Evolutionary conservation across 2,888 invertebrate species (phyloP), one percentile per base, ranked within the genome.

Genomic region (Anodontia alba): DNA sequence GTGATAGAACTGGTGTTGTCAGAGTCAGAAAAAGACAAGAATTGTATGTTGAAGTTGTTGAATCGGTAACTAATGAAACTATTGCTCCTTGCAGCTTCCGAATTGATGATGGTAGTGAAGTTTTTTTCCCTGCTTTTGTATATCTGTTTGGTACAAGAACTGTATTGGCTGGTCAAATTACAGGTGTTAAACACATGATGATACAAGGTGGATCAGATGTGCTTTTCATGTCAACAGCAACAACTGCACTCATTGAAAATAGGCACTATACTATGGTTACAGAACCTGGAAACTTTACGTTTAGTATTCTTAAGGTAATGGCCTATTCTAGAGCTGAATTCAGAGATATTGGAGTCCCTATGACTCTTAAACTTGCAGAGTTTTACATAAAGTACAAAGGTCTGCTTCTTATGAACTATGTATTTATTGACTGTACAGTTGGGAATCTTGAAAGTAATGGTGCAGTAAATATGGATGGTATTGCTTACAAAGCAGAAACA

Each of bases 61-160:
- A 91, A 67, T 91, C 91, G 42, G 81, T 87, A 10, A 86, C 78
- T 0, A 89, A 91, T 83, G 90, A 90, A 67, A 88, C 90, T 10
- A 81, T 87, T 51, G 90, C 91, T 17, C 91, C 91, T 15, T 90
- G 90, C 70, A 91, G 90, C 68, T 91, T 88, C 68, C 77, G 87
- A 20, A 87, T 89, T 62, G 91, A 91, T 62, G 74, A 73, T 29
- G 89, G 84, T 15, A 74, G 88, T 49, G 90, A 91, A 74, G 78
- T 90, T 10, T 73, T 90, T 15, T 75, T 91, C 20, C 90, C 91
- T 29, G 81, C 88, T 42, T 80, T 83, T 15, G 86, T 87, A 26
- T 87, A 91, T 73, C 75, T 91, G 29, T 46, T 88, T 23, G 91
- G 91, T 23, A 87, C 90, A 26, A 82, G 91, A 43, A 89, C 90